A percentile compares a stretch with the other conserved stretches of the same genome.
Conservation (phyloP, 2,888 invertebrate genomes). For the Cistogaster globosa region DNA sequence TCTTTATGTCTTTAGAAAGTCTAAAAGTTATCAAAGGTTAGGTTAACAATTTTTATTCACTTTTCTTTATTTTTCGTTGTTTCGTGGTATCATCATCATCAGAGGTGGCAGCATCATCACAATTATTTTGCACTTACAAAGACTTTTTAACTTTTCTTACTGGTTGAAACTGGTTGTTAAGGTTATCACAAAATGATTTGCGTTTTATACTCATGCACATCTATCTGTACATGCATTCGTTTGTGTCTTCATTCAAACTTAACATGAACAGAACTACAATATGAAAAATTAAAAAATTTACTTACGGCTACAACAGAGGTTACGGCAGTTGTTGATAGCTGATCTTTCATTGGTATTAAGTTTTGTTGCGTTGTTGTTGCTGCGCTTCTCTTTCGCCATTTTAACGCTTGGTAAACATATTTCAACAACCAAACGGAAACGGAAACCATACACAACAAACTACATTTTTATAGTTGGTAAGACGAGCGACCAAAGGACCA, state of each 20-base stretch:
- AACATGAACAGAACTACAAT: conserved; percentile 5
- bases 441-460: conserved; percentile 63
- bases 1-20: conserved; percentile 43
- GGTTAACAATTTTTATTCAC: conserved; percentile 49
- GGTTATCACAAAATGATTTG: conserved; percentile 61
- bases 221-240: conserved; percentile 21
- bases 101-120: conserved; percentile 5
- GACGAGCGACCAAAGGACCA: conserved; percentile 29
- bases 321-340: conserved; percentile 57
- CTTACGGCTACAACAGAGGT: conserved; percentile 34
- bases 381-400: background rate
- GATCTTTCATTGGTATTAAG: conserved; percentile 64
- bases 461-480: conserved; percentile 33
- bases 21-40: conserved; percentile 64
- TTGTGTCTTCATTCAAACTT: conserved; percentile 24
- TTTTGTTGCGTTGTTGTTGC: conserved; percentile 21
- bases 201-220: conserved; percentile 67
- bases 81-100: conserved; percentile 40
- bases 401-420: conserved; percentile 61
- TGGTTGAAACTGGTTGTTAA: conserved; percentile 20
- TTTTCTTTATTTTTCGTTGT: background rate
- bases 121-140: conserved; percentile 2
- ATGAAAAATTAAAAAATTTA: conserved; percentile 22
- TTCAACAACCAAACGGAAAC: conserved; percentile 64
- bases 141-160: conserved; percentile 20